A percentile compares a stretch with the other conserved stretches of the same genome.
Evolutionary conservation across 2,113 vertebrate genomes (phyloP).

Genomic region (Podarcis raffonei): DNA sequence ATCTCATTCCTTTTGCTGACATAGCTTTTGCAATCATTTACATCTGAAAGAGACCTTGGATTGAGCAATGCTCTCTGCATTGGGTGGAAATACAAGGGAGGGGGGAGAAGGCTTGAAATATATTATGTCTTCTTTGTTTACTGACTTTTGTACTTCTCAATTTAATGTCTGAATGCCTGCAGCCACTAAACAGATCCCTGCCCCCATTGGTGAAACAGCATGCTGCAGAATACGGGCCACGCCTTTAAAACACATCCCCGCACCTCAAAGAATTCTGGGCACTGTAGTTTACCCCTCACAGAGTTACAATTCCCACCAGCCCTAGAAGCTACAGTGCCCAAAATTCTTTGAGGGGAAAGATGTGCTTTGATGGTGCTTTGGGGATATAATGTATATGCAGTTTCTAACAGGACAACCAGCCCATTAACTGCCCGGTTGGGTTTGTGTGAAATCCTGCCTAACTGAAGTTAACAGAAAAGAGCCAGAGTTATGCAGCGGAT

Average conservation of each 20-base stretch:
- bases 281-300: no score
- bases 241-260: no score
- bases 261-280: no score
- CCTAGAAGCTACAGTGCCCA: no score
- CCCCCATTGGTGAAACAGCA: constrained; percentile 40
- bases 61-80: constrained; percentile 46
- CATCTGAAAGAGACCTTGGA: constrained; percentile 63
- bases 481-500: neutral
- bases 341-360: no score
- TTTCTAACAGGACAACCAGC: constrained; percentile 41
- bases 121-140: constrained; percentile 56
- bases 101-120: constrained; percentile 37
- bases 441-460: neutral
- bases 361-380: no score
- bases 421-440: neutral
- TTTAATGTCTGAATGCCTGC: constrained; percentile 25
- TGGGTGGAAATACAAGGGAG: constrained; percentile 15
- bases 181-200: constrained; percentile 13
- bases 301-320: no score
- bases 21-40: constrained; percentile 57
- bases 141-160: constrained; percentile 50
- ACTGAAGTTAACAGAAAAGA: neutral
- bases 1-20: constrained; percentile 48
- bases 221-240: constrained; percentile 28
- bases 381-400: no score